Conservation (phyloP, 2,888 invertebrate genomes). For the Thereva nobilitata region DNA sequence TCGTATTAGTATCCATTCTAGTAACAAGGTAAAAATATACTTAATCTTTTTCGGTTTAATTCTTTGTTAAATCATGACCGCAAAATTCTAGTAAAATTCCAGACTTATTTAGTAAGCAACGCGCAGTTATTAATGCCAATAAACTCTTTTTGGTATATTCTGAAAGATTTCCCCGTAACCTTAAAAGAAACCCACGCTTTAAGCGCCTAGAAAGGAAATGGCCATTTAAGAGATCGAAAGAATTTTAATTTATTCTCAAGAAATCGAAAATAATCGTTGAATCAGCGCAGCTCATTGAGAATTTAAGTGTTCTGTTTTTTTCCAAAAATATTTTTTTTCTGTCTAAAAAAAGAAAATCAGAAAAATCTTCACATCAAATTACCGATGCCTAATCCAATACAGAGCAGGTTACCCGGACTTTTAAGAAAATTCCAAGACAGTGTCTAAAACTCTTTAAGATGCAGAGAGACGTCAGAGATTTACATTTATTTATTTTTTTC, state of each 20-base stretch:
- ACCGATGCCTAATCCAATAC: not conserved
- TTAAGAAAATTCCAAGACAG: slow-evolving; percentile 25
- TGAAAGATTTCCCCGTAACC: no score
- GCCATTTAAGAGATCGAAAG: not conserved
- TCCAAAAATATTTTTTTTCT: no score
- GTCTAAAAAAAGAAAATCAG: slow-evolving; percentile 5
- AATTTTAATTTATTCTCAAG: slow-evolving; percentile 31
- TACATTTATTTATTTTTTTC: not conserved
- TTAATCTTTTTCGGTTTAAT: no score
- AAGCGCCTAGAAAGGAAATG: slow-evolving; percentile 22
- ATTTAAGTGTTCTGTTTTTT: no score
- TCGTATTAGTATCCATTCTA: no score
- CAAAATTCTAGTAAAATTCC: no score
- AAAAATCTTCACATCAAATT: slow-evolving; percentile 7
- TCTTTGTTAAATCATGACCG: no score
- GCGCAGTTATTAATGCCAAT: no score
- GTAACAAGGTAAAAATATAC: no score
- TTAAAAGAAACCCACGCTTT: slow-evolving; percentile 1
- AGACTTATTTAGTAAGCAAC: no score
- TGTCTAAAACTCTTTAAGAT: slow-evolving; percentile 13
- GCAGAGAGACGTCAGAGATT: not conserved
- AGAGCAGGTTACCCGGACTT: slow-evolving; percentile 18
- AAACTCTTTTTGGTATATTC: no score
- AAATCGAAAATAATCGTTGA: slow-evolving; percentile 23
- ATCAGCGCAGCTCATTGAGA: slow-evolving; percentile 2